Evolutionary conservation across 2,888 invertebrate species (phyloP).

Genomic region (Polymixis lichenea): DNA sequence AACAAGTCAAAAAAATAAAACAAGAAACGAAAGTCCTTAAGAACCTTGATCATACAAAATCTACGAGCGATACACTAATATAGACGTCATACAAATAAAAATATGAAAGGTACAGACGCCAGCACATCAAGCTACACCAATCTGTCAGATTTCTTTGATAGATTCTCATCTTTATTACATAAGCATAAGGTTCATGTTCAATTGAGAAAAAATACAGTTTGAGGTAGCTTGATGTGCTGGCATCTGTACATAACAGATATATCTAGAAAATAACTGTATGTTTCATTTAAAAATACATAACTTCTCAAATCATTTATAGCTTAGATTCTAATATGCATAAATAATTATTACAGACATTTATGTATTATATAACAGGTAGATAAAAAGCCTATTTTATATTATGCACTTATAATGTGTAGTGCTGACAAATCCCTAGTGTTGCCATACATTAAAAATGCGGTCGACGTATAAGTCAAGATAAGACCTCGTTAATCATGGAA

Average conservation of each 20-base stretch:
- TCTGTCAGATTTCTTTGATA: too few species aligned
- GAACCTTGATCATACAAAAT: conserved; percentile 5
- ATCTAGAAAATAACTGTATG: conserved; percentile 15
- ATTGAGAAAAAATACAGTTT: too few species aligned
- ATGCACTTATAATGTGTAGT: conserved; percentile 39
- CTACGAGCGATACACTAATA: conserved; percentile 10
- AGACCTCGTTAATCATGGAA: conserved; percentile 47
- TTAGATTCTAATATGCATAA: conserved; percentile 41
- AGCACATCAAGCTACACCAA: too few species aligned
- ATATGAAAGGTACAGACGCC: conserved; percentile 11
- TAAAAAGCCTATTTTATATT: conserved; percentile 42
- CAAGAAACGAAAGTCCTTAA: neutral
- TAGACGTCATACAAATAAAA: conserved; percentile 26
- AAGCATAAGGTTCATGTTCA: too few species aligned
- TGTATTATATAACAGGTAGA: conserved; percentile 44
- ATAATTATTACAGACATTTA: conserved; percentile 41
- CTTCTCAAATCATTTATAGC: conserved; percentile 41
- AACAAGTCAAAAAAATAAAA: conserved; percentile 10
- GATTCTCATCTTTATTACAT: too few species aligned
- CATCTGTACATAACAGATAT: conserved; percentile 2
- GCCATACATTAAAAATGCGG: conserved; percentile 40
- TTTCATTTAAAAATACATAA: conserved; percentile 26
- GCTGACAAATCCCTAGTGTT: conserved; percentile 56
- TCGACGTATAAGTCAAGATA: conserved; percentile 11
- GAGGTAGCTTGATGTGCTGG: too few species aligned